Conservation (phyloP, 2,888 invertebrate species). For the Balanococcus diminutus region DNA sequence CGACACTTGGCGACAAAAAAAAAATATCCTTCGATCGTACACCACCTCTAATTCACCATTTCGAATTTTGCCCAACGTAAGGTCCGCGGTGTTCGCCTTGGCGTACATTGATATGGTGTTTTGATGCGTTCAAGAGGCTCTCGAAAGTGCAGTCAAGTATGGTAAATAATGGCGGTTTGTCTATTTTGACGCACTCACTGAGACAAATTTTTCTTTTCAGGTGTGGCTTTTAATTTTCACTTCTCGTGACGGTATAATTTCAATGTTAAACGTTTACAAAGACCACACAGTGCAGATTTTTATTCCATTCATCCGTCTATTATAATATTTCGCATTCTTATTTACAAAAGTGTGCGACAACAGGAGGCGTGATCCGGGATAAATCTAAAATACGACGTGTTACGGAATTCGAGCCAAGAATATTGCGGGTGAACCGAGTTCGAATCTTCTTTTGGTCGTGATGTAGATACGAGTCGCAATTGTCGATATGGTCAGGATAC, state of each 20-base stretch:
- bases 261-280: slow-evolving; percentile 21
- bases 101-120: slow-evolving; percentile 20
- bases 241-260: slow-evolving; percentile 24
- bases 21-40: background rate
- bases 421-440: background rate
- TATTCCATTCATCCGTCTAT: background rate
- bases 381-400: background rate
- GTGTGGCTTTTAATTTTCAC: slow-evolving; percentile 25
- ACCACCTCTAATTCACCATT: background rate
- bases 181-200: slow-evolving; percentile 14
- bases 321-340: background rate
- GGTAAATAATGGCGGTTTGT: slow-evolving; percentile 24
- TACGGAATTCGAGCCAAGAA: background rate
- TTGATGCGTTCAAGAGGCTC: slow-evolving; percentile 9
- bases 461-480: background rate
- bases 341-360: background rate
- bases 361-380: background rate
- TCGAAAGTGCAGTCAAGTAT: slow-evolving; percentile 20
- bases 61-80: background rate
- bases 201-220: slow-evolving; percentile 10
- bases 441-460: background rate
- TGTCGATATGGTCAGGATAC: background rate
- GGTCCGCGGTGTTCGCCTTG: background rate
- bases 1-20: background rate
- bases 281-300: slow-evolving; percentile 11